Base-by-base conservation (phyloP, 2,797 vertebrate genomes). In the Rhynchonycteris naso region DNA sequence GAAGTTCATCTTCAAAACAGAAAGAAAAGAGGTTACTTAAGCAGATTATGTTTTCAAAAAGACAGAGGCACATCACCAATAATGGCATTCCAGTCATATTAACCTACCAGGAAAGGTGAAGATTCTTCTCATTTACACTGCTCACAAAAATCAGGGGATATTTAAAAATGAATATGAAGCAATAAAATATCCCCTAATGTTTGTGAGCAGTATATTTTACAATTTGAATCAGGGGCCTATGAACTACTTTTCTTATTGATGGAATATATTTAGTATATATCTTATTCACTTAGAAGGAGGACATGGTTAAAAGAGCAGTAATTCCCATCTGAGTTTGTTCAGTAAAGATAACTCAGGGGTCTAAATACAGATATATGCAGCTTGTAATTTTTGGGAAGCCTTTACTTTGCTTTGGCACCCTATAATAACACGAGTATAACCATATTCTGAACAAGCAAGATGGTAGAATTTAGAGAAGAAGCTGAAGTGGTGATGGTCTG, bases 31-130 rank as follows among this genome's bases (percentile, higher is more conserved):
- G 33, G 2, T 50, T 59, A 92, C 47, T 80, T 76, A 90, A 76
- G 68, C 9, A 63, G 52, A 80, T 26, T 94, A 89, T 21, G 69
- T 95, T 72, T 82, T 89, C 43, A 89, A 0, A 56, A 79, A 96
- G 82, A 89, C 43, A 91, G 68, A 85, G 9, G 79, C 90, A 75
- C 22, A 63, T 26, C 33, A 79, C 26, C 74, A 61, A 84, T 75
- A 91, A 85, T 78, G 28, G 26, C 19, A 83, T 7, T 66, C 43
- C 22, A 68, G 38, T 24, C 80, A 63, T 2, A 89, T 56, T 58
- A 78, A 84, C 14, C 30, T 63, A 74, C 28, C 33, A 71, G 59
- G n/a, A 90, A 76, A 81, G 30, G 63, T 72, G 52, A 89, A 63
- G 50, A 75, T 56, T 50, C 28, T 89, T 81, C 65, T 93, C 5